phyloP scores from a whole-genome alignment of 2,888 invertebrate species.

The Megastigmus dorsalis region DNA sequence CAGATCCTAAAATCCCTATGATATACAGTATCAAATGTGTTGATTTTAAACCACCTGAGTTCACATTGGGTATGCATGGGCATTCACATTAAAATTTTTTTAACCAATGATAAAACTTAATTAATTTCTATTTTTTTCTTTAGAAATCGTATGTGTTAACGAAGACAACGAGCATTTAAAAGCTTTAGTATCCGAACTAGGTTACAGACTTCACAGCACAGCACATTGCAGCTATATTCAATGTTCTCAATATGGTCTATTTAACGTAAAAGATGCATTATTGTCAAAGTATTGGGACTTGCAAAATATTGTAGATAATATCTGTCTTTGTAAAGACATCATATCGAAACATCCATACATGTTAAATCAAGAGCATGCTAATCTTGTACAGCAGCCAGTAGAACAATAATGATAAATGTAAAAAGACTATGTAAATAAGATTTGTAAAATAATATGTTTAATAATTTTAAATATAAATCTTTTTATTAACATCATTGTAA shows the following conservation, averaged over 20 bases:
- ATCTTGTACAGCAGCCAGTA: constrained; percentile 28
- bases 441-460: constrained; percentile 45
- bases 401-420: constrained; percentile 9
- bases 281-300: constrained; percentile 89
- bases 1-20: constrained; percentile 81
- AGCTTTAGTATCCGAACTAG: constrained; percentile 88
- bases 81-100: background rate
- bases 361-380: constrained; percentile 34
- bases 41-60: constrained; percentile 87
- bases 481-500: constrained; percentile 47
- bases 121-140: constrained; percentile 67
- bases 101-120: constrained; percentile 1
- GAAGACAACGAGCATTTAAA: constrained; percentile 87
- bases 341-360: constrained; percentile 70
- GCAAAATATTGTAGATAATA: constrained; percentile 81
- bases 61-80: constrained; percentile 84
- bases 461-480: constrained; percentile 48
- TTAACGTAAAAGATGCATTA: constrained; percentile 84
- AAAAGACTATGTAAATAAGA: constrained; percentile 38
- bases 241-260: constrained; percentile 89
- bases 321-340: constrained; percentile 77
- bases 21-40: constrained; percentile 91
- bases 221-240: constrained; percentile 89
- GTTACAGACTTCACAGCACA: constrained; percentile 84
- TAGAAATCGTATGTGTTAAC: constrained; percentile 92